Evolutionary conservation across 2,888 invertebrate genomes (phyloP), one percentile per base, ranked within the genome.

Genomic region (Chloromyia formosa): DNA sequence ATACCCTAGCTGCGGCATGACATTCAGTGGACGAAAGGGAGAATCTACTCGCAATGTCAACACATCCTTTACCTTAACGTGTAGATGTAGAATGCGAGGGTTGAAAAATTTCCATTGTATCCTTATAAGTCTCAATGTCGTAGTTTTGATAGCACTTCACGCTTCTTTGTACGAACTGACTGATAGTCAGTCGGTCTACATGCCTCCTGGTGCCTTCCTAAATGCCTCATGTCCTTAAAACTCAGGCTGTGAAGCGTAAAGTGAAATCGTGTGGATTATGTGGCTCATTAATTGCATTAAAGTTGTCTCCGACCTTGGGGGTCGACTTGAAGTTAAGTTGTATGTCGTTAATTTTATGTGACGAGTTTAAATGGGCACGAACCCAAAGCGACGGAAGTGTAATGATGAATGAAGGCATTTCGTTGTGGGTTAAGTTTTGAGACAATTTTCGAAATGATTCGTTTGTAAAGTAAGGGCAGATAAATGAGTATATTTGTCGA

Each of bases 231-330:
- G 23, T 66, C 66, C 35, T 60, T 23, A 60, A 60, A 60, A 22
- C 60, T 20, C 16, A 53, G 54, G 53, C 14, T 54, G n/a, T 20
- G n/a, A 23, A 45, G 27, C 27, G 53, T 49, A 69, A 69, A 69
- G 68, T 69, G 68, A 69, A 69, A 54, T 69, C 68, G 68, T 69
- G 68, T 49, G 68, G 68, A 69, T 69, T 69, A 69, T 69, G 68
- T 69, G 68, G 68, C 68, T 69, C 68, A 69, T 69, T 69, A 69
- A 69, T 42, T 54, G n/a, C 54, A 16, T 54, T 69, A 53, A 69
- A 69, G 68, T 69, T 35, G 68, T 53, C 68, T 69, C 62, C 40
- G 23, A 23, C 10, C n/a, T 69, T 14, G 12, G 68, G 7, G 54
- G 68, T 49, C 23, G 49, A 54, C 14, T 22, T 60, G 54, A 53